phyloP scores from a whole-genome alignment of 1,140 invertebrate genomes.

The Drosophila insularis region DNA sequence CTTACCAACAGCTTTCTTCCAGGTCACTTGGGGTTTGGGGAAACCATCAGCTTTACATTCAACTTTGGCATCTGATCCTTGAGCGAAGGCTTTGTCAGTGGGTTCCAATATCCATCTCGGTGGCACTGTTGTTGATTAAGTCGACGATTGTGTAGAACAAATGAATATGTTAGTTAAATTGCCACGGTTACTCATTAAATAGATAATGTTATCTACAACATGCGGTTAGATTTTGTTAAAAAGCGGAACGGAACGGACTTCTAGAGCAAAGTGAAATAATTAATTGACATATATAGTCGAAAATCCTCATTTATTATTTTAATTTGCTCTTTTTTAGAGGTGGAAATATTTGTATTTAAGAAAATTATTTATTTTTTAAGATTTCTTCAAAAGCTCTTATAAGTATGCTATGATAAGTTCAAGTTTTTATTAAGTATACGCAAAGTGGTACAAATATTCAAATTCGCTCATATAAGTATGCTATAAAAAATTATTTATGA shows the following conservation, averaged over 20 bases:
- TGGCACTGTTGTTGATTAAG: conserved; percentile 87
- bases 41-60: conserved; percentile 98
- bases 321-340: conserved; percentile 40
- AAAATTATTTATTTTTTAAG: neutral
- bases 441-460: no score
- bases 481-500: neutral
- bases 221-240: conserved; percentile 43
- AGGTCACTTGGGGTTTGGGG: conserved; percentile 95
- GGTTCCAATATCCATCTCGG: conserved; percentile 98
- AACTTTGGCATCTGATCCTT: conserved; percentile 94
- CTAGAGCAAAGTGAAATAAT: conserved; percentile 51
- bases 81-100: conserved; percentile 96
- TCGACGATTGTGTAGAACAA: conserved; percentile 22
- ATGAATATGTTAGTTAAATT: conserved; percentile 61
- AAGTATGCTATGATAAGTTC: neutral
- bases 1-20: conserved; percentile 97
- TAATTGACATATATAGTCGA: neutral
- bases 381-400: neutral
- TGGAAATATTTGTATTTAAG: conserved; percentile 36
- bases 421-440: neutral
- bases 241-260: conserved; percentile 68
- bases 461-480: neutral
- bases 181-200: conserved; percentile 12
- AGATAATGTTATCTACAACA: conserved; percentile 36
- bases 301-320: conserved; percentile 43